Base-by-base conservation (phyloP, 1,140 invertebrate species). In the Amyelois transitella region DNA sequence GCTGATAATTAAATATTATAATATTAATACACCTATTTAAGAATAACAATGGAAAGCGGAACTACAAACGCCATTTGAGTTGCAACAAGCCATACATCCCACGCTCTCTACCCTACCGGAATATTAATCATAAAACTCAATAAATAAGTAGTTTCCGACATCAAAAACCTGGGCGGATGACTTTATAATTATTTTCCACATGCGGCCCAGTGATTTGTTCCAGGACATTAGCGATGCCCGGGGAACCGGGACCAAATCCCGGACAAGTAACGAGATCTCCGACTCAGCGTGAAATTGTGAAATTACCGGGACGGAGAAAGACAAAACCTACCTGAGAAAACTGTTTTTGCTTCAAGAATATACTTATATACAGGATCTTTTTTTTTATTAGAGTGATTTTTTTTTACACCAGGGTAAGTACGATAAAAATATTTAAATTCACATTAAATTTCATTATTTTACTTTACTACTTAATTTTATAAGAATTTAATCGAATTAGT, bases 231-330 rank as follows among this genome's bases (percentile, higher is more conserved):
- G 71, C 72, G 71, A 66, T 72, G 69, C 59, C 66, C 74, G 72
- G 69, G 71, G 66, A 62, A 66, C 61, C 56, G 68, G 72, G 67
- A 66, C 60, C 48, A 66, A 73, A 78, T 77, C 76, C 77, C 77
- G 62, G 69, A 38, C 69, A 63, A 72, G 71, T 78, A 82, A 87
- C 81, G 75, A 83, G 79, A 78, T 82, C 70, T 81, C 73, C 77
- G 72, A 21, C 77, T 75, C 71, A 75, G 70, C 84, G 81, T 87
- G 84, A 85, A 87, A 87, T 87, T 85, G 78, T 81, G 67, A 83
- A 83, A 83, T 83, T 82, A 74, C 78, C 75, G 69, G 73, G 73
- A 74, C 60, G 64, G 25, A 8, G 48, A 62, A 53, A 52, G 19
- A 14, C 55, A 53, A 62, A 54, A 21, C 20, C 45, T 20, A 53